These are phyloP conservation scores for Teleopsis dalmanni DNA, from an alignment of 1,140 invertebrate species.

Conservation along the genomic window DNA sequence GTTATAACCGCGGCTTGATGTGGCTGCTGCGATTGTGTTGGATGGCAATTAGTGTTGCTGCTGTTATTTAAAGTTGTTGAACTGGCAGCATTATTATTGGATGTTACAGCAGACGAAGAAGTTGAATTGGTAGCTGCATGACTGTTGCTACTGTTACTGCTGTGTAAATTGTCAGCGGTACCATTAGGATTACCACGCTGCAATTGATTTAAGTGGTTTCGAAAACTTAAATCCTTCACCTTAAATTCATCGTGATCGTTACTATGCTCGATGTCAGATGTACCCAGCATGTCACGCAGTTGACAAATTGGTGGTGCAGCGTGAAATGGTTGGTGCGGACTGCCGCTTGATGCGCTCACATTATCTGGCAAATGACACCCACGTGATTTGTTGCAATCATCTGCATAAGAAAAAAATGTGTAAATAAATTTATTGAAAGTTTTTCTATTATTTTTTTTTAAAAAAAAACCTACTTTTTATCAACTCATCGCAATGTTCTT, in stretches of 20 bases:
- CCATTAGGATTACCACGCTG: constrained; percentile 22
- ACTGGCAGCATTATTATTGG: constrained; percentile 9
- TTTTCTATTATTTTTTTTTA: not conserved
- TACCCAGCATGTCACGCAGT: constrained; percentile 40
- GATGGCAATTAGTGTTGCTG: not conserved
- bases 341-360: constrained; percentile 41
- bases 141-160: constrained; percentile 1
- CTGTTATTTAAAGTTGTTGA: constrained; percentile 1
- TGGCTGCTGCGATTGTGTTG: constrained; percentile 18
- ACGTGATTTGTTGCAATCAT: constrained; percentile 48
- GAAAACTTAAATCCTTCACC: constrained; percentile 43
- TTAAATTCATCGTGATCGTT: constrained; percentile 69
- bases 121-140: constrained; percentile 1
- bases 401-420: constrained; percentile 31
- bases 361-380: constrained; percentile 46
- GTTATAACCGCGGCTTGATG: constrained; percentile 39
- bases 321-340: constrained; percentile 40
- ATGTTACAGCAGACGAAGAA: constrained; percentile 7
- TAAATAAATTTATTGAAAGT: constrained; percentile 3
- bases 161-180: constrained; percentile 8
- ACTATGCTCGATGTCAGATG: constrained; percentile 45
- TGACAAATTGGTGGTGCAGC: constrained; percentile 42
- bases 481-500: constrained; percentile 68
- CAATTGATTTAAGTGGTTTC: constrained; percentile 38
- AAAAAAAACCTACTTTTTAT: constrained; percentile 48